Base-by-base conservation (phyloP, 2,797 vertebrate genomes). In the Melanotaenia parkinsoni region DNA sequence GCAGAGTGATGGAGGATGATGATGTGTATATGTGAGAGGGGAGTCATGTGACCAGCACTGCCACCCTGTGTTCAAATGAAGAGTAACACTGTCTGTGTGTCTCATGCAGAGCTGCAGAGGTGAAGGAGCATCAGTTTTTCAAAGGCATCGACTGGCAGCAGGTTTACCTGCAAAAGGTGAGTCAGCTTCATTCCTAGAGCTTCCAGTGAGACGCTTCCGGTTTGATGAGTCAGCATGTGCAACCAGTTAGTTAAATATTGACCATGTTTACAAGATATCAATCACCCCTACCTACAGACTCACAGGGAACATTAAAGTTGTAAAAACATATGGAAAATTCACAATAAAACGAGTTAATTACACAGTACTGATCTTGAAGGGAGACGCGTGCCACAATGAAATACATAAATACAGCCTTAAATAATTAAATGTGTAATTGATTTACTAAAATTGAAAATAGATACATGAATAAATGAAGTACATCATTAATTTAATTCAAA, bases 141-240 rank as follows among this genome's bases (percentile, higher is more conserved):
- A 96, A 96, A 92, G 98, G 96, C 76, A 93, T 99, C 1, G 97
- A 99, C 86, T 99, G 98, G 98, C 98, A 99, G 86, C 96, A 99
- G 33, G 97, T 98, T 50, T 98, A 98, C 90, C 92, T 99, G 51
- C 98, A 98, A 82, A 99, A 99, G 97, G 98, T 99, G 92, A 92
- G 86, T 5, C 0, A 16, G 38, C 28, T 5, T 32, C 10, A 0
- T 50, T 54, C 5, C 26, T 20, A 16, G 35, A 16, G 26, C 8
- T 57, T 58, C 13, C 32, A 43, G 13, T 43, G 14, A 43, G 38
- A 40, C 38, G 38, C 13, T 1, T 13, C 38, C 38, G 38, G 3
- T 40, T 40, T 14, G 38, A 40, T 40, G 4, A 40, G 13, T 40
- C 38, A 40, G 12, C 12, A 40, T 14, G 38, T 40, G 38, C 12